Percentiles rank a stretch among this genome's conserved stretches.
These are phyloP conservation scores for Phrixothrix hirtus DNA, from an alignment of 2,888 invertebrate genomes.

Conservation along the genomic window DNA sequence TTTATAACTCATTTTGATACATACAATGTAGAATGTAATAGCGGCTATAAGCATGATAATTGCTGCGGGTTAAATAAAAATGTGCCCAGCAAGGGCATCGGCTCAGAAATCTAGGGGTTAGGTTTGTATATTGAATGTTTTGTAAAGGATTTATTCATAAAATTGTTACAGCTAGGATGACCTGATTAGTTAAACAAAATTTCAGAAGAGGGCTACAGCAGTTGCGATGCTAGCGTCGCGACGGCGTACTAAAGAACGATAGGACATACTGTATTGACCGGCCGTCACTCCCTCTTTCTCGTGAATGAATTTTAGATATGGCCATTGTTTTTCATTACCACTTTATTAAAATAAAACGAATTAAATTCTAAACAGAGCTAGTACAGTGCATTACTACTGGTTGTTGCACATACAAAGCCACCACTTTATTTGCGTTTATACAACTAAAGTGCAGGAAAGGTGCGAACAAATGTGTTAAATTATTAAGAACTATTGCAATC, in stretches of 20 bases:
- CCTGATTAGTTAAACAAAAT: constrained; percentile 14
- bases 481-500: constrained; percentile 27
- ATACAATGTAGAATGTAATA: too few species aligned
- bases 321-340: too few species aligned
- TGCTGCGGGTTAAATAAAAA: too few species aligned
- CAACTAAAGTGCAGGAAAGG: constrained; percentile 28
- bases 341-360: constrained; percentile 7
- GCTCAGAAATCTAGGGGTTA: too few species aligned
- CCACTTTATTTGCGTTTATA: constrained; percentile 22
- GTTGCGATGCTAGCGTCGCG: constrained; percentile 30
- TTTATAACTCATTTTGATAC: constrained; percentile 7
- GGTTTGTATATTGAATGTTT: too few species aligned
- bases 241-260: constrained; percentile 34
- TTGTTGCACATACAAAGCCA: constrained; percentile 26
- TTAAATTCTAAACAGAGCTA: constrained; percentile 18
- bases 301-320: constrained; percentile 27
- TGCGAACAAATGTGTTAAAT: constrained; percentile 24
- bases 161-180: too few species aligned
- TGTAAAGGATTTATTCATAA: too few species aligned
- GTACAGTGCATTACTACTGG: constrained; percentile 27
- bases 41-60: too few species aligned
- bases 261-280: constrained; percentile 35
- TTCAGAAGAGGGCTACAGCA: constrained; percentile 21
- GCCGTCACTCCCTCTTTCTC: constrained; percentile 39
- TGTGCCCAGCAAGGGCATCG: too few species aligned